These are phyloP conservation scores for Lamproptera curius DNA, from an alignment of 2,888 invertebrate genomes.

Conservation along the genomic window DNA sequence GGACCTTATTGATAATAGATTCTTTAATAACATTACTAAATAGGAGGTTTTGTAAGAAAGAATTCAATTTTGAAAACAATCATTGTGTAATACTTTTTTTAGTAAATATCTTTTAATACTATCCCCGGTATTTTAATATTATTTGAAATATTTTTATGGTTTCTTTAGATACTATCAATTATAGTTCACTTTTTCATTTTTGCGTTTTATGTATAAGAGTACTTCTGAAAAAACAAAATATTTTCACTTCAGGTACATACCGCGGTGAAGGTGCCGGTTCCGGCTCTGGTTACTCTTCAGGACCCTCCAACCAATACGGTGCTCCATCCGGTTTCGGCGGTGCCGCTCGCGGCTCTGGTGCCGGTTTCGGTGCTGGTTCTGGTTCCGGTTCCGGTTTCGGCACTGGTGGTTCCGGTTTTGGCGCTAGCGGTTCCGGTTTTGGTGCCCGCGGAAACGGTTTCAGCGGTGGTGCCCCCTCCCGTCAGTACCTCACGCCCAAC, in stretches of 20 bases:
- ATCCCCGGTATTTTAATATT: too few species aligned
- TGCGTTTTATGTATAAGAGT: too few species aligned
- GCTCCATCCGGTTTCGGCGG: slow-evolving; percentile 29
- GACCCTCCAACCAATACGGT: slow-evolving; percentile 31
- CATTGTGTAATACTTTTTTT: too few species aligned
- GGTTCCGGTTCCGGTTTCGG: slow-evolving; percentile 25
- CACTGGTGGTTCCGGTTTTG: slow-evolving; percentile 22
- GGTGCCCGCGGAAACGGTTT: slow-evolving; percentile 29
- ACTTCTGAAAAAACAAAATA: too few species aligned
- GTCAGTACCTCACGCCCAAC: slow-evolving; percentile 66
- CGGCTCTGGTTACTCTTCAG: slow-evolving; percentile 32
- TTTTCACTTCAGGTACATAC: slow-evolving; percentile 61
- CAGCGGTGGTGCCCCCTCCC: slow-evolving; percentile 50
- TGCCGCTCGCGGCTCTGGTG: slow-evolving; percentile 21
- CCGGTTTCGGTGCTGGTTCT: slow-evolving; percentile 22
- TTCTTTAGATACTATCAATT: too few species aligned
- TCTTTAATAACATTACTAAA: too few species aligned
- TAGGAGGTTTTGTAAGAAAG: too few species aligned
- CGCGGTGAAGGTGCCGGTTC: slow-evolving; percentile 61
- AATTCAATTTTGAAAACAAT: too few species aligned
- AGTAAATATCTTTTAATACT: too few species aligned
- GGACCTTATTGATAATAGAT: too few species aligned
- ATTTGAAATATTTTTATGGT: too few species aligned
- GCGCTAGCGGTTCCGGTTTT: slow-evolving; percentile 27
- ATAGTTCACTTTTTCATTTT: too few species aligned